Conservation (phyloP, 1,140 invertebrate species). For the Aphelinus certus region DNA sequence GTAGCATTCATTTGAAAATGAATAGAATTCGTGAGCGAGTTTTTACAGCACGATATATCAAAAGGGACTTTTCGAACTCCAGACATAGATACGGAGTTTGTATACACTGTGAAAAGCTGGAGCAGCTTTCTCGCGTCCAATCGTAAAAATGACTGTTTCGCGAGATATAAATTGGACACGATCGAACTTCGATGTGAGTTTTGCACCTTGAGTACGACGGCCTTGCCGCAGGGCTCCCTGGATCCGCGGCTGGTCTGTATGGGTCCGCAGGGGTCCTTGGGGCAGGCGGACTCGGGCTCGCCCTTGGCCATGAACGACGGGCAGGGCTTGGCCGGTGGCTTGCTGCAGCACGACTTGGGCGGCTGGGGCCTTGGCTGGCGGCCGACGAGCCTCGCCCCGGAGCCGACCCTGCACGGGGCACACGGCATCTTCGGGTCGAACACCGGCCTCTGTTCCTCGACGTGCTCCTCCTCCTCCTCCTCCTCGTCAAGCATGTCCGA, state of each 20-base stretch:
- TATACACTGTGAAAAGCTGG: too few species aligned
- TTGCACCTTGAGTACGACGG: slow-evolving; percentile 56
- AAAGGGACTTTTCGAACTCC: too few species aligned
- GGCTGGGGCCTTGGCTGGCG: neutral
- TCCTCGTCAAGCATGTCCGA: slow-evolving; percentile 1
- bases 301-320: neutral
- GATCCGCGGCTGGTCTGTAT: slow-evolving; percentile 50
- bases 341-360: neutral
- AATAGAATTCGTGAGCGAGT: too few species aligned
- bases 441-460: slow-evolving; percentile 29
- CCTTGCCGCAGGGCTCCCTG: slow-evolving; percentile 52
- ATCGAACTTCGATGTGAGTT: too few species aligned
- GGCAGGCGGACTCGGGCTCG: neutral
- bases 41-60: too few species aligned
- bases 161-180: too few species aligned
- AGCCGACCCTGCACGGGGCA: slow-evolving; percentile 39
- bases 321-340: neutral
- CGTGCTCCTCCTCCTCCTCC: neutral
- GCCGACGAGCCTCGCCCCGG: slow-evolving; percentile 7
- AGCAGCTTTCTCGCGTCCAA: too few species aligned
- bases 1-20: too few species aligned
- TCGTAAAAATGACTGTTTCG: too few species aligned
- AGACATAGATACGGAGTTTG: too few species aligned
- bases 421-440: slow-evolving; percentile 38
- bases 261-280: slow-evolving; percentile 2